These are phyloP conservation scores for Rhineura floridana DNA, from an alignment of 2,113 vertebrate genomes.

Conservation along the genomic window DNA sequence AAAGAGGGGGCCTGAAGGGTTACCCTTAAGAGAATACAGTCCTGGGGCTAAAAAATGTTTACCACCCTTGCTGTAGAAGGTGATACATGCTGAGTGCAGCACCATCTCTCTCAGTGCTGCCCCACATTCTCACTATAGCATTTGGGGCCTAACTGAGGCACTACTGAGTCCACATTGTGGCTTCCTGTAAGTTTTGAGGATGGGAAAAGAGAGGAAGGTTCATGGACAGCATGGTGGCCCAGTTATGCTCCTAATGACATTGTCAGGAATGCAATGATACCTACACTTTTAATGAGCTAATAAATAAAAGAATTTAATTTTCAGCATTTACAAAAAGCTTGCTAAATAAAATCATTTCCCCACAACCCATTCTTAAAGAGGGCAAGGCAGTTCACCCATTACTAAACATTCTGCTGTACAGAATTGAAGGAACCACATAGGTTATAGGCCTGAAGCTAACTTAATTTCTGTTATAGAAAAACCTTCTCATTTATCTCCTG, in stretches of 20 bases:
- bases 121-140: too few species aligned
- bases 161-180: too few species aligned
- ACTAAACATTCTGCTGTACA: neutral
- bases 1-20: too few species aligned
- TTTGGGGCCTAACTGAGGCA: too few species aligned
- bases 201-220: too few species aligned
- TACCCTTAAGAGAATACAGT: too few species aligned
- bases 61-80: too few species aligned
- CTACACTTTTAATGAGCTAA: neutral
- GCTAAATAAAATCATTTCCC: neutral
- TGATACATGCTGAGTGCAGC: too few species aligned
- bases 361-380: neutral
- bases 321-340: too few species aligned
- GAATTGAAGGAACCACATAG: neutral
- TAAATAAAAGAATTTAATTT: neutral
- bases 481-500: neutral
- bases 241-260: neutral
- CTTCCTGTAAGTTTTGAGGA: neutral
- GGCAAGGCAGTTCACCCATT: neutral
- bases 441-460: neutral
- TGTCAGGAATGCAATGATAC: too few species aligned
- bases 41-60: too few species aligned
- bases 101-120: too few species aligned
- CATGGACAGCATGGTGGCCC: neutral
- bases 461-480: neutral